Conservation (phyloP, 92 coral and sea anemone genomes). For the Nematostella vectensis region DNA sequence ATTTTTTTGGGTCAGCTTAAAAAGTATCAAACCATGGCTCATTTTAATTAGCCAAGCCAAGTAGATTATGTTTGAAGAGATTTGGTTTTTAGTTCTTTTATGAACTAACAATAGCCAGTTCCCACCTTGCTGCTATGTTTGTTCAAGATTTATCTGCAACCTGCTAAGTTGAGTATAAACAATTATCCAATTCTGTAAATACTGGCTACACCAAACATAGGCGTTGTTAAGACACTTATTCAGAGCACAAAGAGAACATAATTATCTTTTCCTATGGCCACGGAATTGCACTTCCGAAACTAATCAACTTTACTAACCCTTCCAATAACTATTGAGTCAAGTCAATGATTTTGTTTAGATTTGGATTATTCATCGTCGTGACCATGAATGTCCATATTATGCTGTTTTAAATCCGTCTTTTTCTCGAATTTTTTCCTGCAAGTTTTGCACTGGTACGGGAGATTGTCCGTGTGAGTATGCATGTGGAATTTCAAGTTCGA, state of each 20-base stretch:
- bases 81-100: too few species aligned
- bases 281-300: not conserved
- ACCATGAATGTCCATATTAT: conserved; percentile 54
- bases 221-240: not conserved
- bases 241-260: not conserved
- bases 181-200: conserved; percentile 18
- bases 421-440: conserved; percentile 67
- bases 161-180: conserved; percentile 31
- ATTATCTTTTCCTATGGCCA: not conserved
- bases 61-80: too few species aligned
- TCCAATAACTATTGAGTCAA: not conserved
- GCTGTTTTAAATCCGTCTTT: conserved; percentile 69
- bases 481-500: conserved; percentile 93
- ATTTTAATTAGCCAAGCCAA: too few species aligned
- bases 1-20: too few species aligned
- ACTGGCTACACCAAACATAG: not conserved
- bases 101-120: conserved; percentile 35
- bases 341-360: not conserved
- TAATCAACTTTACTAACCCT: not conserved
- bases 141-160: conserved; percentile 22
- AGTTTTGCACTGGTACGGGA: conserved; percentile 70
- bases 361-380: conserved; percentile 7
- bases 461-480: conserved; percentile 85
- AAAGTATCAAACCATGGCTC: too few species aligned
- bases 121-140: conserved; percentile 12